phyloP scores from a whole-genome alignment of 1,140 invertebrate genomes.

The Heliconius hermathena region DNA sequence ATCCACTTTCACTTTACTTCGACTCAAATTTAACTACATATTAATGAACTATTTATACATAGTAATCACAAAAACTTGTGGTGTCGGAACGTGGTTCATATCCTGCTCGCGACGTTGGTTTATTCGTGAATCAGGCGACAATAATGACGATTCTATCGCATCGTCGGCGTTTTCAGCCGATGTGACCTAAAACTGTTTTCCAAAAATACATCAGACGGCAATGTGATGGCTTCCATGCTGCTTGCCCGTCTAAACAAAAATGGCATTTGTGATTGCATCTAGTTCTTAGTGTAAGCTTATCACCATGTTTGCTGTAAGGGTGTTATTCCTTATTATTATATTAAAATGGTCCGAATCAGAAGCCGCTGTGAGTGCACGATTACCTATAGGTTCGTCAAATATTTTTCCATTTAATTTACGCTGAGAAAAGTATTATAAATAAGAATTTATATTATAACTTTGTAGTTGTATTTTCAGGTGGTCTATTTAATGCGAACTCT shows the following conservation, averaged over 20 bases:
- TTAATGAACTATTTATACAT: neutral
- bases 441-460: neutral
- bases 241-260: conserved; percentile 53
- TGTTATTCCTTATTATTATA: conserved; percentile 40
- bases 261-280: conserved; percentile 40
- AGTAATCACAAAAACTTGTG: conserved; percentile 16
- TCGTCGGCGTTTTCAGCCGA: conserved; percentile 44
- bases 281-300: neutral
- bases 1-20: neutral
- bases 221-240: conserved; percentile 52
- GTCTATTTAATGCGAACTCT: conserved; percentile 61
- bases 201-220: conserved; percentile 75
- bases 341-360: conserved; percentile 20
- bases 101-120: conserved; percentile 18
- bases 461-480: conserved; percentile 53
- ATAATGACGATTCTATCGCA: conserved; percentile 54
- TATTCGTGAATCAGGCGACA: conserved; percentile 44
- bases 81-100: neutral
- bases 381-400: conserved; percentile 46
- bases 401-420: neutral
- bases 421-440: neutral
- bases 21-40: neutral
- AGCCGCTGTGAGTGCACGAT: conserved; percentile 39
- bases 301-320: conserved; percentile 2
- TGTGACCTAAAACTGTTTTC: conserved; percentile 77